These are phyloP conservation scores for Sebastes paucispinis DNA, from an alignment of 2,797 vertebrate species.

Conservation along the genomic window DNA sequence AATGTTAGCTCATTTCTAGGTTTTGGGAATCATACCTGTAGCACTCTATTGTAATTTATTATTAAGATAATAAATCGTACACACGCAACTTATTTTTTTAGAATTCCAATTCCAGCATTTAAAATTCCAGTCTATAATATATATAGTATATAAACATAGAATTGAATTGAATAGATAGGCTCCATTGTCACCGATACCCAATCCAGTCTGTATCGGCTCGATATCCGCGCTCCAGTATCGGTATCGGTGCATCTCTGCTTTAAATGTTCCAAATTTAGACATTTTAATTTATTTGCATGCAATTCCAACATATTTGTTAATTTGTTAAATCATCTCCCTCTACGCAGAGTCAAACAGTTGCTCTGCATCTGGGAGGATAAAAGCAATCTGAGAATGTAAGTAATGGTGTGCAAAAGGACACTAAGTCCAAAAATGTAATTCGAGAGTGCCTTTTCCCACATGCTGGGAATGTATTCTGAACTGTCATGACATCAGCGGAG, in stretches of 20 bases:
- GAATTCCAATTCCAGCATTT: too few species aligned
- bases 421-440: constrained; percentile 21
- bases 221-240: too few species aligned
- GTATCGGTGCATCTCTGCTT: too few species aligned
- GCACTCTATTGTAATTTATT: too few species aligned
- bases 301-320: neutral
- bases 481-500: constrained; percentile 57
- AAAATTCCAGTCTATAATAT: too few species aligned
- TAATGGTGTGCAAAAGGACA: constrained; percentile 9
- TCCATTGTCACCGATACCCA: too few species aligned
- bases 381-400: constrained; percentile 3
- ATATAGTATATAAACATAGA: too few species aligned
- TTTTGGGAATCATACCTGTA: too few species aligned
- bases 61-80: too few species aligned
- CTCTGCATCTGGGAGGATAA: constrained; percentile 1
- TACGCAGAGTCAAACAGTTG: neutral
- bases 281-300: neutral
- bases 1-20: fast-evolving
- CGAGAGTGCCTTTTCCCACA: constrained; percentile 25
- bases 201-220: too few species aligned
- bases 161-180: too few species aligned
- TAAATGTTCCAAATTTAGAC: neutral
- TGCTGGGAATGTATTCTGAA: constrained; percentile 11
- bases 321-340: neutral
- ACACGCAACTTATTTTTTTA: too few species aligned